Percentiles rank a stretch among this genome's conserved stretches.
phyloP scores from a whole-genome alignment of 2,888 invertebrate genomes.

The Lapara coniferarum region DNA sequence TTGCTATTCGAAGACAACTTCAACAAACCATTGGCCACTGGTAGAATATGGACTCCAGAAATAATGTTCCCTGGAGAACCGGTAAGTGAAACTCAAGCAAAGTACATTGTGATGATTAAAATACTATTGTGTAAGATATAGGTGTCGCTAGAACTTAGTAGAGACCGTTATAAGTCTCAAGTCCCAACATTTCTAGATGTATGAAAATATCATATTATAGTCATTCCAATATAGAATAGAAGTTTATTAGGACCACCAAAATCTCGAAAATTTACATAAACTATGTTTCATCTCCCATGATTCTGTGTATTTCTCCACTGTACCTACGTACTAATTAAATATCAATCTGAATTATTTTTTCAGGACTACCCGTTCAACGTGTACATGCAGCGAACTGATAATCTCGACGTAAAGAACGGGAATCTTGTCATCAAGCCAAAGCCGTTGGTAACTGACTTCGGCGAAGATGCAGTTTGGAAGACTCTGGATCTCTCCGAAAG shows the following conservation, averaged over 20 bases:
- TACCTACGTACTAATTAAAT: neutral
- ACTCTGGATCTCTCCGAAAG: conserved; percentile 66
- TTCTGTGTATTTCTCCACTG: neutral
- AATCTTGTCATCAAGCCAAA: conserved; percentile 85
- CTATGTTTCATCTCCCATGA: too few species aligned
- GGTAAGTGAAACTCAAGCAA: conserved; percentile 59
- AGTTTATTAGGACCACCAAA: too few species aligned
- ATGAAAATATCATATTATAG: too few species aligned
- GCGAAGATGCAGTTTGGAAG: conserved; percentile 74
- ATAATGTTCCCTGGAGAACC: conserved; percentile 85
- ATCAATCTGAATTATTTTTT: conserved; percentile 29
- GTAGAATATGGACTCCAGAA: conserved; percentile 82
- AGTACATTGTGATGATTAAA: neutral
- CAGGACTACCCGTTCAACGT: conserved; percentile 89
- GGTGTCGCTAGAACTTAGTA: too few species aligned
- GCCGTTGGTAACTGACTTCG: conserved; percentile 80
- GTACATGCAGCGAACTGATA: conserved; percentile 81
- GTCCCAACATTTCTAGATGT: too few species aligned
- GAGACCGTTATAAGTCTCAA: too few species aligned
- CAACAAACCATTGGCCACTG: conserved; percentile 64
- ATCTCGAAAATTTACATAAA: too few species aligned
- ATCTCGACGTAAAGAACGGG: conserved; percentile 81
- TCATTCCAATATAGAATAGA: too few species aligned
- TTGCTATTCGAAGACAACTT: conserved; percentile 87
- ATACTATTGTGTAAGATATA: too few species aligned